These are phyloP conservation scores for Asbolus verrucosus DNA, from an alignment of 1,140 invertebrate species.

Conservation along the genomic window DNA sequence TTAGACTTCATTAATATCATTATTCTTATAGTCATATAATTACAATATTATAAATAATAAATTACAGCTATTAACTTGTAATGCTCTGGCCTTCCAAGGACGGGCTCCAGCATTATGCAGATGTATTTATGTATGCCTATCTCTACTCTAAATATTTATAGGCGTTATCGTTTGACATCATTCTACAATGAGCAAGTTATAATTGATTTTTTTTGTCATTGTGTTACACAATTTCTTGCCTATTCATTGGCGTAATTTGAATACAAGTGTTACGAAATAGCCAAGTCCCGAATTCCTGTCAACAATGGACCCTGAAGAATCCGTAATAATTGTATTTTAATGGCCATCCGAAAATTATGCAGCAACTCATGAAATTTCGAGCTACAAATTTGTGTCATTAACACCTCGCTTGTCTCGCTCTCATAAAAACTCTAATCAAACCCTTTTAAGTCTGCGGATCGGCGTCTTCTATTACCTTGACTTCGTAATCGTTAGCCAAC, in stretches of 20 bases:
- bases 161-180: slow-evolving; percentile 5
- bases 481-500: slow-evolving; percentile 4
- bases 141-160: slow-evolving; percentile 20
- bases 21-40: slow-evolving; percentile 30
- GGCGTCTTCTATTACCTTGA: slow-evolving; percentile 22
- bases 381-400: slow-evolving; percentile 19
- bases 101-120: slow-evolving; percentile 27
- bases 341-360: background rate
- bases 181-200: slow-evolving; percentile 10
- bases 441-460: slow-evolving; percentile 14
- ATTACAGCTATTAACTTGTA: slow-evolving; percentile 37
- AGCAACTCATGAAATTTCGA: too few relatives aligned
- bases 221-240: slow-evolving; percentile 17
- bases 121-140: slow-evolving; percentile 39
- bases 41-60: slow-evolving; percentile 39
- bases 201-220: slow-evolving; percentile 23
- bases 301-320: background rate
- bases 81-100: slow-evolving; percentile 39
- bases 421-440: slow-evolving; percentile 12
- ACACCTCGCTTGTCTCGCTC: slow-evolving; percentile 1
- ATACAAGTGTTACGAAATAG: background rate
- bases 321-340: background rate
- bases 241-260: slow-evolving; percentile 4
- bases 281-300: background rate
- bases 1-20: slow-evolving; percentile 33